Base-by-base conservation (phyloP, 2,797 vertebrate species). In the Notolabrus celidotus region DNA sequence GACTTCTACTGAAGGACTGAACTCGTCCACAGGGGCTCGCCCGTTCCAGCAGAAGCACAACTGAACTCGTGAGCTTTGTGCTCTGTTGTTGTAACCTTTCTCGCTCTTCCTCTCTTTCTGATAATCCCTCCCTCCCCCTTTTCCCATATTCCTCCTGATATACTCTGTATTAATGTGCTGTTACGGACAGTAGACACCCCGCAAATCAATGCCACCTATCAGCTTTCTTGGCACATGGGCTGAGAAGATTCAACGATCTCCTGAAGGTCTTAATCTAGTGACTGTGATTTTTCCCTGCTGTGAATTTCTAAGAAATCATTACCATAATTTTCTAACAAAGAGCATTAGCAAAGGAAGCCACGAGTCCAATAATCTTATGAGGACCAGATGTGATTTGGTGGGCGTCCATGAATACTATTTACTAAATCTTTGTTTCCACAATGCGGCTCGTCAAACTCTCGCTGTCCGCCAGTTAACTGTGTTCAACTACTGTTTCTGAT, bases 41-140 rank as follows among this genome's bases (percentile, higher is more conserved):
- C 77, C 58, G 91, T 91, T 94, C 94, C 94, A 94, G 91, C 84
- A 93, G 92, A 90, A 91, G 93, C 86, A 90, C 89, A 90, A 88
- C 80, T 87, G 90, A 92, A 92, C 89, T 92, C 88, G 68, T 86
- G 88, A 92, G 92, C 90, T 90, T 52, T 56, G 9, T 67, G 71
- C 86, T 74, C 85, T 94, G 92, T 94, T 95, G 85, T 92, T 91
- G 63, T 93, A 93, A 94, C 93, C 91, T 91, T 85, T 77, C 84
- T 84, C 71, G 70, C 89, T 86, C 77, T 79, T 54, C 74, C 76
- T 59, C 57, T 77, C 77, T 25, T 34, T 27, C 70, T 77, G 79
- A 83, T 83, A 77, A 71, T 81, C 55, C 65, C 65, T 53, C 73
- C 58, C 63, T 74, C 51, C 43, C 51, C 46, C 47, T 58, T 67